Conservation (phyloP, 2,113 vertebrate species). For the Pelecanus crispus region DNA sequence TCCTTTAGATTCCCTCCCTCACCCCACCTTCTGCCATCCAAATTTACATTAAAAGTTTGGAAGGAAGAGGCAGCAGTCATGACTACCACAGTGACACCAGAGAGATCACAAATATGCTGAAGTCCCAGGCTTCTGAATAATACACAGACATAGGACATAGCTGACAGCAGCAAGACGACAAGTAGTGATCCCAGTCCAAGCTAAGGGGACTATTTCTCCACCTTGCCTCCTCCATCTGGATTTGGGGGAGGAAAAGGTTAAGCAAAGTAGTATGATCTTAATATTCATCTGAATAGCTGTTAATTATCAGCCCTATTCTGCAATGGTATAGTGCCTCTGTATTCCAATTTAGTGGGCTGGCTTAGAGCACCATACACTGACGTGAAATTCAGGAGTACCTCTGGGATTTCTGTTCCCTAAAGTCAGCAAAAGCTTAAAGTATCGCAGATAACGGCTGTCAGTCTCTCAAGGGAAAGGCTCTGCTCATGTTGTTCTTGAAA, state of each 20-base stretch:
- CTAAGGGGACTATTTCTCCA: not conserved
- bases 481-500: not conserved
- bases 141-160: not conserved
- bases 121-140: not conserved
- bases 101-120: not conserved
- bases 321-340: not conserved
- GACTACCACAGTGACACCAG: not conserved
- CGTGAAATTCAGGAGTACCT: not conserved
- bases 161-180: not conserved
- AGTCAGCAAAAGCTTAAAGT: conserved; percentile 13
- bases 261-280: not conserved
- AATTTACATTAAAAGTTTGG: not conserved
- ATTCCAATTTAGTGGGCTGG: not conserved
- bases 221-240: not conserved
- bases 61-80: not conserved
- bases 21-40: not conserved
- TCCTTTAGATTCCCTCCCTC: not conserved
- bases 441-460: conserved; percentile 18
- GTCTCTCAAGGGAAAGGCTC: not conserved
- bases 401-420: conserved; percentile 17
- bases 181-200: not conserved
- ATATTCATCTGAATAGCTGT: not conserved
- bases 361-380: not conserved
- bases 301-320: not conserved
- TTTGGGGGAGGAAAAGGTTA: not conserved